Evolutionary conservation across 2,888 invertebrate genomes (phyloP), one percentile per base, ranked within the genome.

Genomic region (Artemia sp.): DNA sequence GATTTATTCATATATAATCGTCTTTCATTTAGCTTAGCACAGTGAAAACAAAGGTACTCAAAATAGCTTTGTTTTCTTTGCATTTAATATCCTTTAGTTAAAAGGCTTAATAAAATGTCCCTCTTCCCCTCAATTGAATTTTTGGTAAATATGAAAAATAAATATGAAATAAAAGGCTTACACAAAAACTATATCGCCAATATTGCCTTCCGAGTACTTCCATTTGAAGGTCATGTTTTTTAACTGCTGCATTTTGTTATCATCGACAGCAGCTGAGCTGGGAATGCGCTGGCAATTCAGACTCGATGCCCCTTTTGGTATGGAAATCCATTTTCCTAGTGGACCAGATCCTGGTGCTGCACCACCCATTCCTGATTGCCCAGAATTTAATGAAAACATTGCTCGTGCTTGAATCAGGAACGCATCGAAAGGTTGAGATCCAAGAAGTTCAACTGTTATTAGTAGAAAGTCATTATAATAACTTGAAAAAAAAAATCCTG

Each of bases 111-210:
- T 0, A 38, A 38, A 38, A 38, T 38, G 38, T 38, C 38, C 38
- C 38, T 38, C 38, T 5, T 1, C 38, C 38, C 38, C 38, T 38
- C 3, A 6, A 38, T 38, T 38, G 2, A 38, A 38, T 38, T 38
- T 38, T 38, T 38, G 38, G 3, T 38, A 38, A 38, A 38, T 38
- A 38, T 2, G 38, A 38, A 38, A 38, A 38, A 19, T 19, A 19
- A 19, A 19, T 19, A 19, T 19, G 38, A 38, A 38, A 38, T 38
- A 38, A 38, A 38, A 38, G 38, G 2, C 64, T 58, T 70, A 70
- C 70, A 71, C 69, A 24, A 71, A 71, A 24, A 66, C 68, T 12
- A 71, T 69, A 67, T 71, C 71, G 51, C 71, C 71, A 11, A 71
- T 69, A 19, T 71, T 69, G n/a, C 19, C 51, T 38, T 64, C 53